Conservation (phyloP, 1,140 invertebrate species). For the Drosophila bocqueti region DNA sequence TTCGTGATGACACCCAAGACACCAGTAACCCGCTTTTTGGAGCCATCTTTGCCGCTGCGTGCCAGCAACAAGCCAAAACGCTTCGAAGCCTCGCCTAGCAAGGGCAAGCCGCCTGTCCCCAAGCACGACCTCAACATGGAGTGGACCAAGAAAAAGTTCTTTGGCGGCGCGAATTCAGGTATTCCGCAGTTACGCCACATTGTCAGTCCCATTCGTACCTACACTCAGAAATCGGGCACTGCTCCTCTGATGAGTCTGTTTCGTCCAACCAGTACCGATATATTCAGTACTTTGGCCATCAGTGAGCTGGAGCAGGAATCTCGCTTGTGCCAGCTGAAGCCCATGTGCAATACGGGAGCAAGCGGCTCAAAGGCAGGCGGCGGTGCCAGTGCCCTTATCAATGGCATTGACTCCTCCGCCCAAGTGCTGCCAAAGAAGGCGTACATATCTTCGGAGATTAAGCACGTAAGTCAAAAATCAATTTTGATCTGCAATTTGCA, state of each 20-base stretch:
- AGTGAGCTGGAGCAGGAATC: conserved; percentile 68
- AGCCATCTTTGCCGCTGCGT: conserved; percentile 28
- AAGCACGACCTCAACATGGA: conserved; percentile 53
- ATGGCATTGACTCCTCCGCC: conserved; percentile 30
- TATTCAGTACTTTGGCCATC: conserved; percentile 40
- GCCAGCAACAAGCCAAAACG: conserved; percentile 19
- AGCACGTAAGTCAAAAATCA: conserved; percentile 58
- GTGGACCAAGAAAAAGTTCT: conserved; percentile 50
- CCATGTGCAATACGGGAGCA: not conserved
- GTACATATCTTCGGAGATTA: conserved; percentile 78
- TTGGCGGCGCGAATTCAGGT: conserved; percentile 39
- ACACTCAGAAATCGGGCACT: conserved; percentile 83
- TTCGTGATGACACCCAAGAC: conserved; percentile 57
- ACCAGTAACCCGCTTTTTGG: conserved; percentile 2
- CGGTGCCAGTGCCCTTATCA: not conserved
- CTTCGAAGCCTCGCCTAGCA: conserved; percentile 2
- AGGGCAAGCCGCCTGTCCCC: not conserved
- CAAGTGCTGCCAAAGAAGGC: conserved; percentile 76
- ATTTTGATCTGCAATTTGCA: not conserved
- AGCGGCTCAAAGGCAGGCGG: not conserved
- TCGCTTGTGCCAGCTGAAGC: conserved; percentile 42
- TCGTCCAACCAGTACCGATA: conserved; percentile 42
- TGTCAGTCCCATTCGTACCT: conserved; percentile 83
- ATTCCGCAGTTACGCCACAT: conserved; percentile 64
- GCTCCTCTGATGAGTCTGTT: conserved; percentile 74